These are phyloP conservation scores for Prionchulus punctatus DNA, from an alignment of 2,888 invertebrate genomes.

Conservation along the genomic window DNA sequence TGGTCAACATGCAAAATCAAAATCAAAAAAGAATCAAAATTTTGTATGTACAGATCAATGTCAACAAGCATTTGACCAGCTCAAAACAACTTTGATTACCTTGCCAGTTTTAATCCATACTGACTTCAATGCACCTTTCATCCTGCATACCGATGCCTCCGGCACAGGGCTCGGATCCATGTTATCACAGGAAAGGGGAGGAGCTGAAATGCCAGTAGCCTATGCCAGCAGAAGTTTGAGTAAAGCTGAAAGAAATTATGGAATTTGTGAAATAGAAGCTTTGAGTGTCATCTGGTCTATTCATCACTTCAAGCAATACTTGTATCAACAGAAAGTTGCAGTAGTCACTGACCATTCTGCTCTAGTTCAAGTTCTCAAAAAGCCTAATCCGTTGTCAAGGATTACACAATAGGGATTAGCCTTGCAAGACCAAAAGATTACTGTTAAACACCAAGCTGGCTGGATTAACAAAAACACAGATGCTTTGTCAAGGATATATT, in stretches of 20 bases:
- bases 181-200: background rate
- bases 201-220: background rate
- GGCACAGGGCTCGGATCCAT: constrained; percentile 1
- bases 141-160: constrained; percentile 6
- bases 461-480: background rate
- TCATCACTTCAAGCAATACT: constrained; percentile 1
- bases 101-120: background rate
- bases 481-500: background rate
- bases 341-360: constrained; percentile 4
- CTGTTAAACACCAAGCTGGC: background rate
- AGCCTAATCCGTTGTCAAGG: background rate
- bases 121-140: background rate
- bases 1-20: background rate
- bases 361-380: background rate
- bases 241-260: constrained; percentile 5
- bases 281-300: background rate
- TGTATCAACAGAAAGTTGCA: constrained; percentile 1
- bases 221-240: background rate
- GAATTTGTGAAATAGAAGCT: constrained; percentile 6
- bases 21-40: background rate
- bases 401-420: background rate
- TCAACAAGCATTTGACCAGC: background rate
- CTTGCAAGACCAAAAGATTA: background rate
- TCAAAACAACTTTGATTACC: background rate
- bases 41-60: background rate